phyloP scores from a whole-genome alignment of 2,797 vertebrate species.

The Chloroceryle amazona region DNA sequence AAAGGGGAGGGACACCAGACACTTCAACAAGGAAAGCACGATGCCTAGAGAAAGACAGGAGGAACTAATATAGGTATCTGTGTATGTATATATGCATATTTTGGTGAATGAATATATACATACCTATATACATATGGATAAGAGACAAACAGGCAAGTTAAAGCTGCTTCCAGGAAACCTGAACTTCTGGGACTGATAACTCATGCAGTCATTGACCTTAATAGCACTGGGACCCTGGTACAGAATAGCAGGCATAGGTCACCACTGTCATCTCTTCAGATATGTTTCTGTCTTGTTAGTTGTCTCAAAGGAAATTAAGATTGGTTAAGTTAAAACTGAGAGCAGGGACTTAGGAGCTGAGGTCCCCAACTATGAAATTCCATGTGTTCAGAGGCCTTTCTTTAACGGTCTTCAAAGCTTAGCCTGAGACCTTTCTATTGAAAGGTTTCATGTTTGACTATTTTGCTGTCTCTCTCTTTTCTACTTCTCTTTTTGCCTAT shows the following conservation, averaged over 20 bases:
- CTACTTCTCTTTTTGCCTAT: not conserved
- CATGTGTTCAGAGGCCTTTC: not conserved
- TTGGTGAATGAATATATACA: not conserved
- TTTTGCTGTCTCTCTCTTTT: not conserved
- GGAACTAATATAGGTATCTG: not conserved
- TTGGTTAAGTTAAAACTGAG: not conserved
- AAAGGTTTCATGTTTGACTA: not conserved
- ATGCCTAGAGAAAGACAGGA: not conserved
- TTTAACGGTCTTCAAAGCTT: not conserved
- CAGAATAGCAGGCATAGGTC: not conserved
- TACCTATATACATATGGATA: not conserved
- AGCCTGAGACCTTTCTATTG: not conserved
- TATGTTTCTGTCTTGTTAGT: not conserved
- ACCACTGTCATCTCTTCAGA: not conserved
- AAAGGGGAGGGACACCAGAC: not conserved
- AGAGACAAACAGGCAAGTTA: not conserved
- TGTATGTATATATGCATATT: not conserved
- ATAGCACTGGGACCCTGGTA: not conserved
- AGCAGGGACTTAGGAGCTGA: not conserved
- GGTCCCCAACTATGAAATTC: not conserved
- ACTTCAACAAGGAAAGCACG: not conserved
- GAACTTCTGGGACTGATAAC: not conserved
- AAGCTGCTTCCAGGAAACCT: not conserved
- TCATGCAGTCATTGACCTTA: not conserved
- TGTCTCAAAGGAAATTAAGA: not conserved